These are phyloP conservation scores for Folsomia candida DNA, from an alignment of 2,888 invertebrate genomes.

Conservation along the genomic window DNA sequence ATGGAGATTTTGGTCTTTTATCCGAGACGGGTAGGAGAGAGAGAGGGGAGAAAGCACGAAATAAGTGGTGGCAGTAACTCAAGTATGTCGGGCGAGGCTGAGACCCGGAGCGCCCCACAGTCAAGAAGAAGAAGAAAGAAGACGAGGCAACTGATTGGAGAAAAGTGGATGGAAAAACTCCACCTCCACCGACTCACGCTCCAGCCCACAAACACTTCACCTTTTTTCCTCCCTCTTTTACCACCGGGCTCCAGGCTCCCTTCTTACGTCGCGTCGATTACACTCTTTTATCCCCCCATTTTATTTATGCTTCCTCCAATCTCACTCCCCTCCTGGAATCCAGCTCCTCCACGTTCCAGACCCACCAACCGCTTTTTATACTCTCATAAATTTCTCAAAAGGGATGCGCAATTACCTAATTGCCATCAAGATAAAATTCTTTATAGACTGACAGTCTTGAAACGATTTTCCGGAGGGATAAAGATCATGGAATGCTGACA, in stretches of 20 bases:
- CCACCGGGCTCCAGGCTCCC: background rate
- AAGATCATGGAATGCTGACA: too few species aligned
- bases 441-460: too few species aligned
- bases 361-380: background rate
- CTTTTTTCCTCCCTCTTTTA: background rate
- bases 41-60: too few species aligned
- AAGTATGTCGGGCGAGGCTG: background rate
- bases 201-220: background rate
- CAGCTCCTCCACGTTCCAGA: background rate
- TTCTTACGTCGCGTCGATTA: background rate
- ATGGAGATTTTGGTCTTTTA: constrained; percentile 15
- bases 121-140: constrained; percentile 25
- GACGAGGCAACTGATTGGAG: constrained; percentile 42
- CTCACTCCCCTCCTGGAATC: background rate
- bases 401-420: too few species aligned
- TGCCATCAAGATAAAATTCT: too few species aligned
- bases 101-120: constrained; percentile 1
- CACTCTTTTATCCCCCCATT: background rate
- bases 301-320: background rate
- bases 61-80: too few species aligned
- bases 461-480: too few species aligned
- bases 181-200: constrained; percentile 33
- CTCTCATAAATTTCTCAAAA: background rate
- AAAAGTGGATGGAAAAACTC: constrained; percentile 49
- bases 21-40: background rate